Percentiles rank a stretch among this genome's conserved stretches.
Evolutionary conservation across 2,888 invertebrate species (phyloP).

Genomic region (Drosophila barbarae): DNA sequence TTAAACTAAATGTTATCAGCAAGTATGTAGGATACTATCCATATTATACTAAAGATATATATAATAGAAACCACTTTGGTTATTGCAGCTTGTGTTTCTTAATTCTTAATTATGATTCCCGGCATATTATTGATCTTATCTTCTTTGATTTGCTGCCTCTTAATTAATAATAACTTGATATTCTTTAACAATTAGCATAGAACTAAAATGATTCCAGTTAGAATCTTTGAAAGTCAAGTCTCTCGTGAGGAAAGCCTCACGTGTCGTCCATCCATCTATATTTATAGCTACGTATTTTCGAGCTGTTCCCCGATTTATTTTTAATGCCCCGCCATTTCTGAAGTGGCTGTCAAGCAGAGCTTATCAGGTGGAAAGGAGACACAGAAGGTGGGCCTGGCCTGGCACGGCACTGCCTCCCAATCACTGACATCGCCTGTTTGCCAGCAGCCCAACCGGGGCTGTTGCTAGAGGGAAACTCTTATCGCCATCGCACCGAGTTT

Average conservation of each 20-base stretch:
- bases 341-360: conserved; percentile 52
- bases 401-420: conserved; percentile 13
- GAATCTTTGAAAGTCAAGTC: conserved; percentile 19
- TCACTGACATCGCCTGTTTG: conserved; percentile 33
- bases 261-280: conserved; percentile 15
- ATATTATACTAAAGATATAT: background rate
- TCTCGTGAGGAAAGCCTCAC: conserved; percentile 19
- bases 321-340: conserved; percentile 40
- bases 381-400: conserved; percentile 20
- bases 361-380: conserved; percentile 35
- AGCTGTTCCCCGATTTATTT: conserved; percentile 39
- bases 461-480: conserved; percentile 39
- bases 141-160: background rate
- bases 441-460: conserved; percentile 7
- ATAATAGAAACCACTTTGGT: background rate
- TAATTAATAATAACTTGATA: background rate
- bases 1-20: background rate
- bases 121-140: too few species aligned
- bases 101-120: background rate
- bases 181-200: background rate
- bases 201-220: background rate
- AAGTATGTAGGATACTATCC: too few species aligned
- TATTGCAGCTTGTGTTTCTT: background rate
- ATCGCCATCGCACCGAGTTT: conserved; percentile 12
- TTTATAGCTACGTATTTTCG: conserved; percentile 18